Conservation (phyloP, 2,797 vertebrate genomes). For the Cyprinodon diabolis region DNA sequence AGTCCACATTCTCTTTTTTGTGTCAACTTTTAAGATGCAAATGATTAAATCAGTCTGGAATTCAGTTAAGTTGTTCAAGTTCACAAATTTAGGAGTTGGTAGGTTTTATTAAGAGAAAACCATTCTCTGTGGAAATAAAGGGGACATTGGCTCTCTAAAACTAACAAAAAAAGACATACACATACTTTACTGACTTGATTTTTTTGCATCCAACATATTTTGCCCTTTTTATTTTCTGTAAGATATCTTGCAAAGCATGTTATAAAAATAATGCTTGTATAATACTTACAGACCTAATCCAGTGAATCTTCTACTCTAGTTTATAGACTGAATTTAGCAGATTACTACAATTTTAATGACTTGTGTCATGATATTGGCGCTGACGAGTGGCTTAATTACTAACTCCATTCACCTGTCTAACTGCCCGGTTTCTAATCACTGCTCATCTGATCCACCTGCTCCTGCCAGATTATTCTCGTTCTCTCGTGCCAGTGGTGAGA, state of each 20-base stretch:
- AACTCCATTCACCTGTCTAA: too few species aligned
- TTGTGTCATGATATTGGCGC: too few species aligned
- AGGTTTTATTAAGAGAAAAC: conserved; percentile 59
- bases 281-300: not conserved
- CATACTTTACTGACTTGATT: not conserved
- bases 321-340: too few species aligned
- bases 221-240: too few species aligned
- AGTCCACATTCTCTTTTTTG: conserved; percentile 49
- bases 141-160: conserved; percentile 45
- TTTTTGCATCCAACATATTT: not conserved
- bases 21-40: conserved; percentile 64
- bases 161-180: conserved; percentile 11
- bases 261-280: not conserved
- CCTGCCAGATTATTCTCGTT: too few species aligned
- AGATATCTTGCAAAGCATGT: too few species aligned
- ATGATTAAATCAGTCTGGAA: conserved; percentile 66
- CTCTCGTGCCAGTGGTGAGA: too few species aligned
- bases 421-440: too few species aligned
- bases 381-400: too few species aligned
- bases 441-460: too few species aligned
- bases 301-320: too few species aligned
- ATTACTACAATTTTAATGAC: too few species aligned
- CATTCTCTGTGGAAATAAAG: conserved; percentile 38
- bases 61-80: conserved; percentile 60
- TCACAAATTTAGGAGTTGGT: conserved; percentile 68